These are phyloP conservation scores for Tachysurus vachellii DNA, from an alignment of 2,113 vertebrate genomes.

Conservation along the genomic window DNA sequence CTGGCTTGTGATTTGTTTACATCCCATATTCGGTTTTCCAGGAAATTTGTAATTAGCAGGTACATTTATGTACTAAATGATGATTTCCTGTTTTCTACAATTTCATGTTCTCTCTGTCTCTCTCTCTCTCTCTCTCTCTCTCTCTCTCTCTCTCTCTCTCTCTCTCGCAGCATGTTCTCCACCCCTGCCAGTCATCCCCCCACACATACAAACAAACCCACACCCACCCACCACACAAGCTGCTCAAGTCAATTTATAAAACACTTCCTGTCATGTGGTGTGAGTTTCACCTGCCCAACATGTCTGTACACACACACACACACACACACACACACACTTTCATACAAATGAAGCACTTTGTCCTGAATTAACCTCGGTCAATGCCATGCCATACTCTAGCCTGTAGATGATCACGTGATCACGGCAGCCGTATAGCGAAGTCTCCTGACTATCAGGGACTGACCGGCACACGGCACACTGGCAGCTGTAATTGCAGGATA, in stretches of 20 bases:
- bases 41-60: slow-evolving; percentile 59
- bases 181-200: slow-evolving; percentile 25
- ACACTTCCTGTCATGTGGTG: slow-evolving; percentile 19
- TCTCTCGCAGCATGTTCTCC: not conserved
- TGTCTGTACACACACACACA: slow-evolving; percentile 10
- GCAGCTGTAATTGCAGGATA: slow-evolving; percentile 48
- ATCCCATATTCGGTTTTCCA: not conserved
- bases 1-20: not conserved
- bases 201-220: not conserved
- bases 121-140: not conserved
- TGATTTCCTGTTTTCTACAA: slow-evolving; percentile 1
- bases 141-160: not conserved
- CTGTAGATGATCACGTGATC: slow-evolving; percentile 50
- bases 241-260: not conserved
- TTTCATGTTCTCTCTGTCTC: not conserved
- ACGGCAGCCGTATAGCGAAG: slow-evolving; percentile 40
- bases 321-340: slow-evolving; percentile 9
- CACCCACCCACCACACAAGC: slow-evolving; percentile 1
- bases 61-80: slow-evolving; percentile 56
- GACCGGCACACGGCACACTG: slow-evolving; percentile 39
- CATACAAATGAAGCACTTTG: not conserved
- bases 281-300: slow-evolving; percentile 7
- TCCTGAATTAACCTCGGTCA: slow-evolving; percentile 1
- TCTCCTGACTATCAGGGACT: slow-evolving; percentile 58
- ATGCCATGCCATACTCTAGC: not conserved